Percentiles rank a stretch among this genome's conserved stretches.
These are phyloP conservation scores for Clostera curtula DNA, from an alignment of 2,888 invertebrate genomes.

Conservation along the genomic window DNA sequence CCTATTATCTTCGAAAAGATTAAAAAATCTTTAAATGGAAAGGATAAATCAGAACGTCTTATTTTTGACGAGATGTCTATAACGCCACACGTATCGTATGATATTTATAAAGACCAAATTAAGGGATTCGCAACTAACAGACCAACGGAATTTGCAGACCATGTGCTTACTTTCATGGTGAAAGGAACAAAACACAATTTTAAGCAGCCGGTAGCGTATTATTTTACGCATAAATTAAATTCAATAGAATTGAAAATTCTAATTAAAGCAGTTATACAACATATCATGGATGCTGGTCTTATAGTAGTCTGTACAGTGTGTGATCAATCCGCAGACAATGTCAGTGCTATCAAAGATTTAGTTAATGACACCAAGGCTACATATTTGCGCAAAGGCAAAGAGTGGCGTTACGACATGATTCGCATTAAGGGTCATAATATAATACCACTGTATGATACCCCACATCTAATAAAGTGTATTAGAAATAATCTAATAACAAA, in stretches of 20 bases:
- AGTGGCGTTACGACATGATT: constrained; percentile 11
- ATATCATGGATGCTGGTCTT: constrained; percentile 8
- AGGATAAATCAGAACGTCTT: constrained; percentile 1
- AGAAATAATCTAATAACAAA: constrained; percentile 17
- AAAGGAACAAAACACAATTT: constrained; percentile 16
- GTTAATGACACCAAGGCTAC: constrained; percentile 10
- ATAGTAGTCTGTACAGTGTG: constrained; percentile 14
- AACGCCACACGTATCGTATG: neutral
- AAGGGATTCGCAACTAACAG: neutral
- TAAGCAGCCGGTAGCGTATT: constrained; percentile 22
- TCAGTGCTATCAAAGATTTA: constrained; percentile 14
- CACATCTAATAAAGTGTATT: constrained; percentile 20
- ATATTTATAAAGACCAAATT: neutral
- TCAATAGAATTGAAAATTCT: constrained; percentile 12
- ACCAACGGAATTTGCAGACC: neutral
- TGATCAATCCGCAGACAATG: constrained; percentile 20
- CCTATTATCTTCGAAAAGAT: too few relatives aligned
- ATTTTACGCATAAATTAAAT: constrained; percentile 14
- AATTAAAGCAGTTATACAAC: constrained; percentile 10
- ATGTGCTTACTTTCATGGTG: constrained; percentile 1
- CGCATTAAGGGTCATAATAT: constrained; percentile 7
- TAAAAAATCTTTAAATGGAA: constrained; percentile 4
- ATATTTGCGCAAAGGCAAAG: constrained; percentile 8
- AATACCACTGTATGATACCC: constrained; percentile 17
- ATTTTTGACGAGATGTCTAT: constrained; percentile 1